Evolutionary conservation across 2,797 vertebrate genomes (phyloP).

Genomic region (Tolypeutes matacus): DNA sequence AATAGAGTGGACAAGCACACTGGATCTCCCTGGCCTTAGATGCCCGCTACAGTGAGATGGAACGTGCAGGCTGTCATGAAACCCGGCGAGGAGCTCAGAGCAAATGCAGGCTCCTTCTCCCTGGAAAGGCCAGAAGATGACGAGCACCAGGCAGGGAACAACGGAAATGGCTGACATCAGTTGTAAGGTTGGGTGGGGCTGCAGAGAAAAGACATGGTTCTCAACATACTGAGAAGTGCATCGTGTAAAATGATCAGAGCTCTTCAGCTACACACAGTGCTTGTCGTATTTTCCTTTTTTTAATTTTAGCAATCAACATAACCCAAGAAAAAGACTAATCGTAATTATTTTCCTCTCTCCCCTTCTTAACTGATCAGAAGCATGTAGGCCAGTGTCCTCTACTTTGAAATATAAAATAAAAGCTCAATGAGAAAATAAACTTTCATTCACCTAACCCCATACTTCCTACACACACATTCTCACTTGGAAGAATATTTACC

Average conservation of each 20-base stretch:
- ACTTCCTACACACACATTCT: background rate
- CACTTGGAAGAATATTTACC: slow-evolving; percentile 21
- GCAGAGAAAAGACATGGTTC: slow-evolving; percentile 79
- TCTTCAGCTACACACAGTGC: slow-evolving; percentile 67
- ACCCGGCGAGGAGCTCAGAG: slow-evolving; percentile 64
- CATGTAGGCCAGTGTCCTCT: slow-evolving; percentile 29
- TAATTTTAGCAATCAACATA: slow-evolving; percentile 75
- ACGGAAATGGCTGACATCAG: slow-evolving; percentile 81
- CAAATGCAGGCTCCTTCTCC: slow-evolving; percentile 74
- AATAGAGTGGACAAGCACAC: slow-evolving; percentile 62
- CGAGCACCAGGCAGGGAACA: slow-evolving; percentile 80
- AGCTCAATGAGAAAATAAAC: slow-evolving; percentile 62
- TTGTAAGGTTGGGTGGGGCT: slow-evolving; percentile 78
- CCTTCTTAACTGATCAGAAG: slow-evolving; percentile 73
- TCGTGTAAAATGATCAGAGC: slow-evolving; percentile 67
- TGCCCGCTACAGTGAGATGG: slow-evolving; percentile 59
- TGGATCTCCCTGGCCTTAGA: background rate
- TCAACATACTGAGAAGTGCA: slow-evolving; percentile 65
- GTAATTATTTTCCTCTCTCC: slow-evolving; percentile 10
- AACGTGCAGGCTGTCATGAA: slow-evolving; percentile 71
- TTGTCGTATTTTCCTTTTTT: slow-evolving; percentile 43
- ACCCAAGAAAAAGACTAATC: slow-evolving; percentile 66
- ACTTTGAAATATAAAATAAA: slow-evolving; percentile 69
- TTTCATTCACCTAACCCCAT: background rate
- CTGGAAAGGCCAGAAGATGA: slow-evolving; percentile 74